Base-by-base conservation (phyloP, 1,140 invertebrate species). In the Hydropsyche tenuis region DNA sequence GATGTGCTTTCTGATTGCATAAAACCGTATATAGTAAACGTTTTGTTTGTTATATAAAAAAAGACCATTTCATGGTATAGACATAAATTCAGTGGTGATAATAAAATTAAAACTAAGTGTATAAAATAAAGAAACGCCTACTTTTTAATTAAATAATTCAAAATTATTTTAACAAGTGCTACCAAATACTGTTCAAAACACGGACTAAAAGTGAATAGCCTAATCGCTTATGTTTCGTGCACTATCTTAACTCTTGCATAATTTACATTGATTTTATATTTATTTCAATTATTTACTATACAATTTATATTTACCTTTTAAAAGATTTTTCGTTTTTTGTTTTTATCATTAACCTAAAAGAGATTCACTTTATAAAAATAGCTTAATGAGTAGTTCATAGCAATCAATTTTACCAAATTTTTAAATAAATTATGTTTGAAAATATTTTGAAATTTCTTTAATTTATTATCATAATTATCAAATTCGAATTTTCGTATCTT, bases 71-170 rank as follows among this genome's bases (percentile, higher is more conserved):
- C 22, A 27, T 60, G 56, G 23, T 60, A 20, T 25, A 60, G 56
- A 60, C 20, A 25, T 37, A 37, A 25, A 25, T 60, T 60, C 22
- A 60, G 23, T 60, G 56, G 56, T 60, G 56, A 60, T 60, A 60
- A 60, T 25, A 60, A 60, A 53, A 20, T 53, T 60, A 60, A 60
- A 7, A 22, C 25, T 60, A 25, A 60, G 56, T 60, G 56, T 60
- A 20, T 25, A 60, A 22, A 60, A 60, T 60, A 25, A 60, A 23
- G 25, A 60, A 22, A 60, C 14, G 22, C 23, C 56, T 60, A 60
- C 23, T 60, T 60, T 14, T 25, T 14, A 60, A 60, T 20, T 5
- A 25, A 9, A 60, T 60, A n/a, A 3, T 60, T 12, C 12, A 22
- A 22, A 22, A 23, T 22, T 22, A 60, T 48, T 48, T n/a, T n/a